Evolutionary conservation across 1,140 invertebrate species (phyloP).

Genomic region (Samia ricini): DNA sequence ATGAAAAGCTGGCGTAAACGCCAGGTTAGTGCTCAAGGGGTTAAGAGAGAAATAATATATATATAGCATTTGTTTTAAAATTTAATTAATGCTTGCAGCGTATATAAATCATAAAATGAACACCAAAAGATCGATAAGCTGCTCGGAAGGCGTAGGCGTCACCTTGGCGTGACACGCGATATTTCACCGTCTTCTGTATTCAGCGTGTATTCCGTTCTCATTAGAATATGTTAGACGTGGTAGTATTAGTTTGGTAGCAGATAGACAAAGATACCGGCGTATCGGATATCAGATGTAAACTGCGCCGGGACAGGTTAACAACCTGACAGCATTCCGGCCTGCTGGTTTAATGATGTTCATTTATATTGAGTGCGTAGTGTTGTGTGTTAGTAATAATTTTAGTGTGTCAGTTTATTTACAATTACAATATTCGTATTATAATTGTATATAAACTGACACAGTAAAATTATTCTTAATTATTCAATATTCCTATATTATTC

Average conservation of each 20-base stretch:
- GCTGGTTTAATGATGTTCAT: constrained; percentile 46
- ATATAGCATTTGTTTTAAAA: too few relatives aligned
- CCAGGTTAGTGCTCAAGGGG: too few relatives aligned
- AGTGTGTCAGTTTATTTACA: background rate
- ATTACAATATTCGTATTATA: background rate
- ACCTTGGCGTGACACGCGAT: constrained; percentile 9
- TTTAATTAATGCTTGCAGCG: too few relatives aligned
- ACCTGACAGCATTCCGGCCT: constrained; percentile 55
- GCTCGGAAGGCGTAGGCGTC: constrained; percentile 8
- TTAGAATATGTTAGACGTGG: constrained; percentile 52
- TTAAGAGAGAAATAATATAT: too few relatives aligned
- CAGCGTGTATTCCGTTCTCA: constrained; percentile 24
- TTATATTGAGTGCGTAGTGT: constrained; percentile 40
- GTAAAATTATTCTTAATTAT: too few relatives aligned
- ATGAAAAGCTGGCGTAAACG: too few relatives aligned
- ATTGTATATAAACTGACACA: too few relatives aligned
- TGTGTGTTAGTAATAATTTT: constrained; percentile 2
- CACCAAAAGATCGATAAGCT: background rate
- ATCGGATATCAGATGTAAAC: constrained; percentile 63
- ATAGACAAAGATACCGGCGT: constrained; percentile 55
- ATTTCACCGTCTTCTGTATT: constrained; percentile 19
- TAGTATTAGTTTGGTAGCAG: constrained; percentile 45
- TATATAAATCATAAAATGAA: background rate
- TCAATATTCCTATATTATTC: too few relatives aligned
- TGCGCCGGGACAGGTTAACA: constrained; percentile 57